A percentile compares a stretch with the other conserved stretches of the same genome.
Evolutionary conservation across 2,888 invertebrate genomes (phyloP).

Genomic region (Calameuta pallipes): DNA sequence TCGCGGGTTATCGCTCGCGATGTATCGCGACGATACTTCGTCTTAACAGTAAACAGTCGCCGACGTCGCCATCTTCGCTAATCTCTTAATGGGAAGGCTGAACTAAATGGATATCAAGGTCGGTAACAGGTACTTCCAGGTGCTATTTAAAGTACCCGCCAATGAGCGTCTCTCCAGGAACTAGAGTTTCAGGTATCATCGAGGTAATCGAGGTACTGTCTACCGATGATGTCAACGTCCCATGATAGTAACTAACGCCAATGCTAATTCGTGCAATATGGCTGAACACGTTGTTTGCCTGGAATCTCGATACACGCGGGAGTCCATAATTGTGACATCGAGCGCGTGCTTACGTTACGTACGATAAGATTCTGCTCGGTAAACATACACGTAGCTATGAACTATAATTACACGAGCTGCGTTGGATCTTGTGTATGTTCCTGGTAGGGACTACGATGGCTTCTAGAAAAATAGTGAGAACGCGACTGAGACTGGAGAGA

Average conservation of each 20-base stretch:
- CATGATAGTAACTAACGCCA: background rate
- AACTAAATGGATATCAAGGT: background rate
- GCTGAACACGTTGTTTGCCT: background rate
- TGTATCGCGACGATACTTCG: background rate
- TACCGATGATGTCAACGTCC: background rate
- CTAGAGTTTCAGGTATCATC: background rate
- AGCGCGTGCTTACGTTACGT: background rate
- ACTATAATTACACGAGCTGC: background rate
- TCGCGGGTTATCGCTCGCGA: background rate
- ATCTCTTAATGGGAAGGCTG: background rate
- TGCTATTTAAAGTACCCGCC: background rate
- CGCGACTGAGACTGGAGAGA: background rate
- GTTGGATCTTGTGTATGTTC: background rate
- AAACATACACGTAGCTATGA: background rate
- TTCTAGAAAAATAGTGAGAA: background rate
- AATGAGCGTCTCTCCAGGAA: background rate
- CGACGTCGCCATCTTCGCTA: background rate
- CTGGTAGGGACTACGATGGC: background rate
- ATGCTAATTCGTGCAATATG: background rate
- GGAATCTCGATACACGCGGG: background rate
- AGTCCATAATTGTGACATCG: background rate
- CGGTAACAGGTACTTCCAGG: background rate
- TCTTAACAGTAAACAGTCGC: background rate
- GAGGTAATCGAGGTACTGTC: background rate
- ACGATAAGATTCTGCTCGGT: background rate